Evolutionary conservation across 1,140 invertebrate genomes (phyloP), one percentile per base, ranked within the genome.

Genomic region (Papilio xuthus): DNA sequence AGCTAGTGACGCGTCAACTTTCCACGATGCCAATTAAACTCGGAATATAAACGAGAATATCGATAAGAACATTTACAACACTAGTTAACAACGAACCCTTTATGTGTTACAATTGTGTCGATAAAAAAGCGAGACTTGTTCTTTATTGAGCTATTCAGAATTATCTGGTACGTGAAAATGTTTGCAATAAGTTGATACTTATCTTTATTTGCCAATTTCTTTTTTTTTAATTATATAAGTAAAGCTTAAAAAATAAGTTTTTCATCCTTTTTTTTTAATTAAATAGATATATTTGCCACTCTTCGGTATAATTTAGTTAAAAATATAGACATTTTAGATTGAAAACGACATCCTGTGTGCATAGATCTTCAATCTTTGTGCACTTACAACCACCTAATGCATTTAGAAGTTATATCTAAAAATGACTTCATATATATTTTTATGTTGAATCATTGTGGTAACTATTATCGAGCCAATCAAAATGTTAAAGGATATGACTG

Each of bases 81-180:
- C 74, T 76, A 37, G 74, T 76, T 76, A 76, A 73, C 42, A 73
- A 47, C 20, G 41, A 73, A 76, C 53, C 74, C 73, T 76, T 76
- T 76, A 63, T 63, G 50, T 75, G 74, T 76, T 37, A 60, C 53
- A 60, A 76, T 76, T 76, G 56, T 63, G 56, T 60, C 74, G 53
- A 76, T 76, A 76, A 76, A 76, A 42, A 47, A 47, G 41, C n/a
- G 44, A 44, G 20, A 73, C 42, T 1, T 67, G 71, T 47, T 32
- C 23, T 73, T 73, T 73, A 73, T 73, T 26, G 71, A 26, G 71
- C 41, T 26, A 18, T 73, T 73, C 28, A 12, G 8, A 53, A 18
- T 53, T 53, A 53, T 53, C 42, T 73, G 42, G 4, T 73, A 71
- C 69, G 37, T 56, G 53, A 67, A 28, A 67, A 73, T 73, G 37